Evolutionary conservation across 2,113 vertebrate species (phyloP).

Genomic region (Hippocampus comes): DNA sequence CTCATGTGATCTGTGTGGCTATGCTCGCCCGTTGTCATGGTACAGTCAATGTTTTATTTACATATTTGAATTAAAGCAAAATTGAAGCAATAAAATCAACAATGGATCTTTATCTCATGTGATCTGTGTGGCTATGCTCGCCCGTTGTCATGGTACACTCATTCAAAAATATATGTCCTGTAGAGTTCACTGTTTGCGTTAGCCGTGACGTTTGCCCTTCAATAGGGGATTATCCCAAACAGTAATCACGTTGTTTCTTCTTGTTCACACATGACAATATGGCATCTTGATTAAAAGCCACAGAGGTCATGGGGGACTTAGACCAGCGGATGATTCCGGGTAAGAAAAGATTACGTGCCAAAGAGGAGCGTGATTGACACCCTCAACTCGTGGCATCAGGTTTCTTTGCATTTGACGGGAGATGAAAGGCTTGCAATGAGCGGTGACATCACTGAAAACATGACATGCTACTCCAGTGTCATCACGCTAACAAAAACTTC

Average conservation of each 20-base stretch:
- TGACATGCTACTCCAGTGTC: not conserved
- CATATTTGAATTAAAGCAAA: too few species aligned
- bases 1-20: not conserved
- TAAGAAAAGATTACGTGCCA: slow-evolving; percentile 26
- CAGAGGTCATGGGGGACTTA: slow-evolving; percentile 20
- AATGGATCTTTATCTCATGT: not conserved
- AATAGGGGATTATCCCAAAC: slow-evolving; percentile 41
- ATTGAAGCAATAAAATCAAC: not conserved
- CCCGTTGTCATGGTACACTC: not conserved
- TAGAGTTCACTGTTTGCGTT: not conserved
- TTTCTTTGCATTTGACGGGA: not conserved
- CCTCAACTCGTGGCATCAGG: not conserved
- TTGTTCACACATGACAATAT: slow-evolving; percentile 16
- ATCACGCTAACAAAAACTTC: not conserved
- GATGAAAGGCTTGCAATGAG: not conserved
- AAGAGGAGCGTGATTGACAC: not conserved
- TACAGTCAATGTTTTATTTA: not conserved
- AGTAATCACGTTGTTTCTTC: slow-evolving; percentile 33
- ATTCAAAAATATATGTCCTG: not conserved
- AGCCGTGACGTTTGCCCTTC: slow-evolving; percentile 19
- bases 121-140: not conserved
- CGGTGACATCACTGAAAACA: not conserved
- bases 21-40: not conserved
- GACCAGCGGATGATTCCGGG: not conserved
- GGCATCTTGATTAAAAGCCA: slow-evolving; percentile 47